Conservation (phyloP, 2,888 invertebrate genomes). For the Luperina nickerlii region DNA sequence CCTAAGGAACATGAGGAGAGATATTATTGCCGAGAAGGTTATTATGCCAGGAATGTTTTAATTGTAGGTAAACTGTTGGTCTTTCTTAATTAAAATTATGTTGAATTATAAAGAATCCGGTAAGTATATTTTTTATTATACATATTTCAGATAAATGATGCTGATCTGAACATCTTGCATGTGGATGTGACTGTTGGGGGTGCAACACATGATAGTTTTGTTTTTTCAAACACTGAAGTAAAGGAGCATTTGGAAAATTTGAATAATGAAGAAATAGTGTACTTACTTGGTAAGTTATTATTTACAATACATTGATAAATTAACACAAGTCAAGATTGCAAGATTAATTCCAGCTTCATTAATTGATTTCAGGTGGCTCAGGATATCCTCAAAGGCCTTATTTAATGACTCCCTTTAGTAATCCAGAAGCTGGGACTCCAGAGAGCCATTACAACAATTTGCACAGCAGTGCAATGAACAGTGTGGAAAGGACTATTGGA, state of each 20-base stretch:
- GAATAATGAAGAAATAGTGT: not conserved
- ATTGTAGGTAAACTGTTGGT: slow-evolving; percentile 7
- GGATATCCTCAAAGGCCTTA: not conserved
- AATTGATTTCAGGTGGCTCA: too few relatives aligned
- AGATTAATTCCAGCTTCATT: not conserved
- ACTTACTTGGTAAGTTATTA: not conserved
- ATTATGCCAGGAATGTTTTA: slow-evolving; percentile 27
- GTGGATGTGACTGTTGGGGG: slow-evolving; percentile 30
- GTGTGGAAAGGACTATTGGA: too few relatives aligned
- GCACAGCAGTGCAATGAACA: too few relatives aligned
- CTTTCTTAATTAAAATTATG: not conserved
- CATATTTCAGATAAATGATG: slow-evolving; percentile 27
- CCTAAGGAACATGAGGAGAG: slow-evolving; percentile 36
- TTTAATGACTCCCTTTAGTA: slow-evolving; percentile 9
- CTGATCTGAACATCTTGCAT: slow-evolving; percentile 34
- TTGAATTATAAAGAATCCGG: not conserved
- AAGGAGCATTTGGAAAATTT: not conserved
- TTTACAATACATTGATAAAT: not conserved
- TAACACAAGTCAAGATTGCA: not conserved
- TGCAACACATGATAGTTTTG: slow-evolving; percentile 19
- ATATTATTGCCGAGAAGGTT: slow-evolving; percentile 35
- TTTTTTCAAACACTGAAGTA: not conserved
- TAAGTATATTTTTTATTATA: not conserved
- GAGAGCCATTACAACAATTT: slow-evolving; percentile 2
- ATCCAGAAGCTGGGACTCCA: not conserved